Conservation (phyloP, 2,797 vertebrate species). For the Odontamblyopus lacepedii region DNA sequence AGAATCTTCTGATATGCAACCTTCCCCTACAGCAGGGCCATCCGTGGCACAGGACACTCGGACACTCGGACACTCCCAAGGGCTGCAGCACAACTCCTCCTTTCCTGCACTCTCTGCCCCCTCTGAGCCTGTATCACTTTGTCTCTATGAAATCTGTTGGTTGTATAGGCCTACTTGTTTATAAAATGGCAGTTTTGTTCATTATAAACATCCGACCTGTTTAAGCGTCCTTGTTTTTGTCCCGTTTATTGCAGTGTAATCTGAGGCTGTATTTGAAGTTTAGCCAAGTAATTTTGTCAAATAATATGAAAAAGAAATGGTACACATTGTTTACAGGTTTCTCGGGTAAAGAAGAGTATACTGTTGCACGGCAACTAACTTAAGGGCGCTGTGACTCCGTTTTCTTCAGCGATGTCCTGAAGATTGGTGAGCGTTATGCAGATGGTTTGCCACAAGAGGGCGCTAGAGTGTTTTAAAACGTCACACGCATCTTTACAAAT, state of each 20-base stretch:
- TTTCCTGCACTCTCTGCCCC: slow-evolving; percentile 4
- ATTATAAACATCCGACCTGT: slow-evolving; percentile 2
- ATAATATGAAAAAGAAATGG: too few species aligned
- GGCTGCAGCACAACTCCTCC: slow-evolving; percentile 7
- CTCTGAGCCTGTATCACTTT: background rate
- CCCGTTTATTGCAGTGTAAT: background rate
- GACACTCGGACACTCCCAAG: background rate
- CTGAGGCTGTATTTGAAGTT: background rate
- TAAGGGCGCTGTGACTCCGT: background rate
- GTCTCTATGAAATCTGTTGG: slow-evolving; percentile 32
- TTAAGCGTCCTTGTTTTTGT: background rate
- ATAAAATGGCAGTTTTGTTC: slow-evolving; percentile 11
- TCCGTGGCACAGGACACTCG: background rate
- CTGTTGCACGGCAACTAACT: too few species aligned
- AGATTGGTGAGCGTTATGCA: background rate
- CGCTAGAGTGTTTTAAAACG: background rate
- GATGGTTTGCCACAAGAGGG: background rate
- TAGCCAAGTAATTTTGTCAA: too few species aligned
- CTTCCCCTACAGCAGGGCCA: background rate
- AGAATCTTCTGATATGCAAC: slow-evolving; percentile 9
- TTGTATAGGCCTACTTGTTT: slow-evolving; percentile 1
- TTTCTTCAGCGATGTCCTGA: background rate
- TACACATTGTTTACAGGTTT: too few species aligned
- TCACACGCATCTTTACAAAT: too few species aligned
- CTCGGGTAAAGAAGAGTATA: too few species aligned